A percentile compares a stretch with the other conserved stretches of the same genome.
These are phyloP conservation scores for Galerucella nymphaeae DNA, from an alignment of 2,888 invertebrate species.

Conservation along the genomic window DNA sequence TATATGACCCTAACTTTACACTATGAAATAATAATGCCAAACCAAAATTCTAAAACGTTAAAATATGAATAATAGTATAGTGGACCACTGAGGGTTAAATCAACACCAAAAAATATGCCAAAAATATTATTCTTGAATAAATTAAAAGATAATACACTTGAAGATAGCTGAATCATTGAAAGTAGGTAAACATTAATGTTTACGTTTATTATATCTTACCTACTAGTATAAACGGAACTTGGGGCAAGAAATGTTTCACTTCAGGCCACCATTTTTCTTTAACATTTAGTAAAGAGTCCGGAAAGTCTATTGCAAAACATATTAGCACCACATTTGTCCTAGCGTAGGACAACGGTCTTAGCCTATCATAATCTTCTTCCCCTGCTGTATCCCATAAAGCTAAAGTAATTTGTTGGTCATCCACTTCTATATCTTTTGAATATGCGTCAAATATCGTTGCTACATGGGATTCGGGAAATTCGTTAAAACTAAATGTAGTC, in stretches of 20 bases:
- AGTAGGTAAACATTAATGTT: too few relatives aligned
- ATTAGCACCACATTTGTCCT: conserved; percentile 73
- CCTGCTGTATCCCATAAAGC: conserved; percentile 71
- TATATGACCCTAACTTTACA: too few relatives aligned
- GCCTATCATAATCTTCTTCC: conserved; percentile 69
- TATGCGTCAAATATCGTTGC: conserved; percentile 63
- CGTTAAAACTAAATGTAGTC: conserved; percentile 71
- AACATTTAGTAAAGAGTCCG: conserved; percentile 72
- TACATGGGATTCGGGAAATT: conserved; percentile 71
- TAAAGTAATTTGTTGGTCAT: conserved; percentile 64
- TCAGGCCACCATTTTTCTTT: conserved; percentile 74
- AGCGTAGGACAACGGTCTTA: conserved; percentile 70
- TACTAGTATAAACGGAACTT: conserved; percentile 70
- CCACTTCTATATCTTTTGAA: conserved; percentile 66
- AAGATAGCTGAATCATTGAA: too few relatives aligned
- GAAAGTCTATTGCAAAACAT: conserved; percentile 73
- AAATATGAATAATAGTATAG: too few relatives aligned
- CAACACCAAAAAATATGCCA: too few relatives aligned
- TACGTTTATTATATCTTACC: conserved; percentile 1
- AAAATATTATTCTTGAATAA: too few relatives aligned
- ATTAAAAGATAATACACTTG: too few relatives aligned
- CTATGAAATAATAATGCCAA: too few relatives aligned
- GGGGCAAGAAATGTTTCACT: conserved; percentile 71
- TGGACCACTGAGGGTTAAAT: too few relatives aligned
- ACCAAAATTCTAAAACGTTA: too few relatives aligned